Percentiles rank a stretch among this genome's conserved stretches.
phyloP scores from a whole-genome alignment of 2,113 vertebrate species.

The Sebastes schlegelii region DNA sequence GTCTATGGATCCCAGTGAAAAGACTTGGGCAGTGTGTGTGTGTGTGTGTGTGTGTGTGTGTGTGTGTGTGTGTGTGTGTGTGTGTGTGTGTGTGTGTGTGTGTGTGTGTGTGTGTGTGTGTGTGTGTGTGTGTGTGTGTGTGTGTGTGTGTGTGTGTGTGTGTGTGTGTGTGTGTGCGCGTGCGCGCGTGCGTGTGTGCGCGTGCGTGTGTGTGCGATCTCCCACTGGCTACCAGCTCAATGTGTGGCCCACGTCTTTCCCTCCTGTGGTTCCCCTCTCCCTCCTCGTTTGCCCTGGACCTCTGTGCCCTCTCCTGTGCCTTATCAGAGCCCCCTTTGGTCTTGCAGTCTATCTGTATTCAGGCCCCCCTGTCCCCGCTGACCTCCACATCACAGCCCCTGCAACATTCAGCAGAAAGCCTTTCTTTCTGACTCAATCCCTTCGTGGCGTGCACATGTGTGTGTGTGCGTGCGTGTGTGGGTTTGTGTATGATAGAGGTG shows the following conservation, averaged over 20 bases:
- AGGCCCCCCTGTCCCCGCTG: slow-evolving; percentile 48
- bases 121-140: too few species aligned
- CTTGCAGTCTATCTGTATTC: slow-evolving; percentile 65
- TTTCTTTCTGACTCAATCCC: slow-evolving; percentile 58
- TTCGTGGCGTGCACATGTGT: slow-evolving; percentile 19
- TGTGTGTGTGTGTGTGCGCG: too few species aligned
- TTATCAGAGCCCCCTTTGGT: slow-evolving; percentile 72
- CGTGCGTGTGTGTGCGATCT: slow-evolving; percentile 26
- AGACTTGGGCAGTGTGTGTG: slow-evolving; percentile 25
- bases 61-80: too few species aligned
- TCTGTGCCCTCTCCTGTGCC: slow-evolving; percentile 52
- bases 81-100: too few species aligned
- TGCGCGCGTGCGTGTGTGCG: accelerated
- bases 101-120: too few species aligned
- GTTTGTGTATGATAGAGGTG: slow-evolving; percentile 49
- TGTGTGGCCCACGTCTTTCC: slow-evolving; percentile 45
- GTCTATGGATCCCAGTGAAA: slow-evolving; percentile 29
- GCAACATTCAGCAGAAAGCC: slow-evolving; percentile 62
- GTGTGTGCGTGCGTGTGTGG: slow-evolving; percentile 25
- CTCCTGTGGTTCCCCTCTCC: slow-evolving; percentile 23
- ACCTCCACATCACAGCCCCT: slow-evolving; percentile 50
- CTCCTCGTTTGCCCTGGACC: slow-evolving; percentile 47
- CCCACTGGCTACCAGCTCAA: slow-evolving; percentile 38
- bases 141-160: too few species aligned
- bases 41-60: too few species aligned